phyloP scores from a whole-genome alignment of 2,113 vertebrate genomes.

The Chroicocephalus ridibundus region DNA sequence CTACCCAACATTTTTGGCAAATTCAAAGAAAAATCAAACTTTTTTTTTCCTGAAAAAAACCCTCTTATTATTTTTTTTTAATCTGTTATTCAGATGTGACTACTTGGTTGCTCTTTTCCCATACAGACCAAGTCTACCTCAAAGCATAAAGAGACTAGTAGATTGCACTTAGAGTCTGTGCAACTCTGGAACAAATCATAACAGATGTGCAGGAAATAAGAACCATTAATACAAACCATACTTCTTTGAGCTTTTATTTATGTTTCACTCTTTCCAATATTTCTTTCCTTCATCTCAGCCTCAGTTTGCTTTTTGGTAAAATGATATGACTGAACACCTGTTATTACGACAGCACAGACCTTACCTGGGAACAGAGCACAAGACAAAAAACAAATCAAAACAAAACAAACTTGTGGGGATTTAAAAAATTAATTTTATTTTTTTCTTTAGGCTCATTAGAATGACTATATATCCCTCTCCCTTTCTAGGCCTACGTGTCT shows the following conservation, averaged over 20 bases:
- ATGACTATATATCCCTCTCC: background rate
- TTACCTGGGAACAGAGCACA: background rate
- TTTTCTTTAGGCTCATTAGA: background rate
- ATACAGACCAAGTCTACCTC: background rate
- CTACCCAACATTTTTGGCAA: background rate
- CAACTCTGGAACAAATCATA: background rate
- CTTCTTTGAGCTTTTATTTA: background rate
- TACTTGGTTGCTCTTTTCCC: background rate
- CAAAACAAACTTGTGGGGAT: background rate
- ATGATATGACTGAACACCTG: background rate
- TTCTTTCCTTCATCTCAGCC: background rate
- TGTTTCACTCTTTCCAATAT: background rate
- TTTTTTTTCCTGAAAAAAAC: too few relatives aligned
- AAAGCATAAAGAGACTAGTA: background rate
- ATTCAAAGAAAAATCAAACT: background rate
- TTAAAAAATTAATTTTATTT: background rate
- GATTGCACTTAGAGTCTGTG: background rate
- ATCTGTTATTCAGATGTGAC: too few relatives aligned
- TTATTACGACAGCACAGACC: background rate
- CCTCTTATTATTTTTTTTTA: rapidly evolving
- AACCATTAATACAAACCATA: background rate
- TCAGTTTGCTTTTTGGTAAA: background rate
- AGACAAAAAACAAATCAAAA: background rate
- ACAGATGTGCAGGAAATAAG: background rate
- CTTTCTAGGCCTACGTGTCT: background rate